Conservation (phyloP, 53 echinoderm and acorn worm species). For the Henricia sp. region DNA sequence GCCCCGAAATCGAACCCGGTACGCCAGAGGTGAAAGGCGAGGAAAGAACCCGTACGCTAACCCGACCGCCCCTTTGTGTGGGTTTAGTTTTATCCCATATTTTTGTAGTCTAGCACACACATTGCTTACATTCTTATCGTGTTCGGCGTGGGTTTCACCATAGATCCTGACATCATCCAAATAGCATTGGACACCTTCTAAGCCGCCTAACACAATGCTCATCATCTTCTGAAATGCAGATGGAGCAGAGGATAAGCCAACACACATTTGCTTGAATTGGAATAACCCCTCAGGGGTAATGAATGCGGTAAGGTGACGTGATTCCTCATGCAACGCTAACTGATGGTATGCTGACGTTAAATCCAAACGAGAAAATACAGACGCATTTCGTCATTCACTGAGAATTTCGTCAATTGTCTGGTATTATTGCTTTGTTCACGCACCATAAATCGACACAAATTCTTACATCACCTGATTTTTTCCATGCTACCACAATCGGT, state of each 20-base stretch:
- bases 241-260: constrained; percentile 76
- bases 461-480: constrained; percentile 61
- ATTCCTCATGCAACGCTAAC: constrained; percentile 58
- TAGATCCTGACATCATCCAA: constrained; percentile 72
- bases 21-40: no score
- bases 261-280: constrained; percentile 66
- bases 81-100: constrained; percentile 45
- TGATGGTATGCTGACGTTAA: constrained; percentile 67
- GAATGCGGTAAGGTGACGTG: constrained; percentile 67
- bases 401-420: constrained; percentile 74
- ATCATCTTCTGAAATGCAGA: constrained; percentile 73
- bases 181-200: constrained; percentile 59
- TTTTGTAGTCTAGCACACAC: constrained; percentile 46
- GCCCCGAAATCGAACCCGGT: no score
- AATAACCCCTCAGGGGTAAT: constrained; percentile 70
- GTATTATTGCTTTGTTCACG: constrained; percentile 70
- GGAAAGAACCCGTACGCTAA: no score
- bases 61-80: no score
- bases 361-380: constrained; percentile 67
- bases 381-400: constrained; percentile 30
- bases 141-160: constrained; percentile 53
- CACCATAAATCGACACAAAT: constrained; percentile 74
- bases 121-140: constrained; percentile 23
- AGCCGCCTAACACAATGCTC: constrained; percentile 48
- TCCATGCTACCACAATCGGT: constrained; percentile 65